Conservation (phyloP, 2,797 vertebrate species). For the Aulostomus chinensis region DNA sequence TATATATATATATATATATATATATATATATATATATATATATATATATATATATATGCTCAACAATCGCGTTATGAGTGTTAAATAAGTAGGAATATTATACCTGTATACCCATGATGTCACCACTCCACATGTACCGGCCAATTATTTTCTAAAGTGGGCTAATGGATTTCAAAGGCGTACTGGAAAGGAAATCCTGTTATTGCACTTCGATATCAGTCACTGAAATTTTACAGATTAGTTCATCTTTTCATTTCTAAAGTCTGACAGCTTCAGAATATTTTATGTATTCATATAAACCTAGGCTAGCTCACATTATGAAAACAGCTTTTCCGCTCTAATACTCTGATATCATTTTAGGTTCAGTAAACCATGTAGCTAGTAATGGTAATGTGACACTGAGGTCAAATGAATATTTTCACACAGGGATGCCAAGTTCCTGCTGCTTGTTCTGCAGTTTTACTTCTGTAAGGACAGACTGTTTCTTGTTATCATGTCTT, state of each 20-base stretch:
- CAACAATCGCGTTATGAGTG: too few species aligned
- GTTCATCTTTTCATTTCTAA: neutral
- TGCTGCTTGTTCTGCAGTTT: neutral
- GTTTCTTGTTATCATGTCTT: neutral
- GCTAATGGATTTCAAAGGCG: constrained; percentile 31
- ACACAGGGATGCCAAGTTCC: neutral
- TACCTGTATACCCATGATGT: too few species aligned
- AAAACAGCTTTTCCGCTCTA: neutral
- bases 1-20: too few species aligned
- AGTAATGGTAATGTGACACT: constrained; percentile 9
- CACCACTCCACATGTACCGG: constrained; percentile 11
- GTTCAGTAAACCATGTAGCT: neutral
- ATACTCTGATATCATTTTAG: neutral
- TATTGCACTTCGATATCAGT: constrained; percentile 23
- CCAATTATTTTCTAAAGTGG: constrained; percentile 31
- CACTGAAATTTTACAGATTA: constrained; percentile 21
- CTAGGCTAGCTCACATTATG: constrained; percentile 6
- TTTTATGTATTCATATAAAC: constrained; percentile 13
- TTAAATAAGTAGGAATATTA: too few species aligned
- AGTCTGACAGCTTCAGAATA: constrained; percentile 11
- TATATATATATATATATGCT: too few species aligned
- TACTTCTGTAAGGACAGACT: constrained; percentile 2
- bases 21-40: too few species aligned
- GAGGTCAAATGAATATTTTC: constrained; percentile 11
- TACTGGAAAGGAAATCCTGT: constrained; percentile 34